Evolutionary conservation across 92 coral and sea anemone genomes (phyloP), one percentile per base, ranked within the genome.

Genomic region (Epizoanthus fatuus): DNA sequence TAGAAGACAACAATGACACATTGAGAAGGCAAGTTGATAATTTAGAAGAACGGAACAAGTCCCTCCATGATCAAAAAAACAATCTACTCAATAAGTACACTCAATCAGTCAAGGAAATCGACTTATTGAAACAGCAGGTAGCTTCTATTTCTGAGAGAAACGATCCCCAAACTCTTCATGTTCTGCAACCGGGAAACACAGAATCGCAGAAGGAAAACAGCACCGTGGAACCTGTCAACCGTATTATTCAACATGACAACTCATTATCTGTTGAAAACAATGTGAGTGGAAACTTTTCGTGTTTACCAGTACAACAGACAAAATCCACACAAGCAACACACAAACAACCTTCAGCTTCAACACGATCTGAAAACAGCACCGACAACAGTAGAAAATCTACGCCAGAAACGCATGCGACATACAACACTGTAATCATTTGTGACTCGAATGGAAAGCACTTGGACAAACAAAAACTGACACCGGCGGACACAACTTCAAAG

Each of bases 11-110:
- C 38, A 63, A 22, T 22, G 68, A 63, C 38, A 20, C 17, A 22
- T 17, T 63, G 2, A 63, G 3, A 5, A 8, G 12, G 68, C 39
- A 63, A 63, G 38, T 63, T 63, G 68, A 63, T 63, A 20, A 22
- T 20, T 22, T 63, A 63, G 14, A 63, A 63, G 68, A 63, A 20
- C 68, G 38, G 32, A 63, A 63, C 14, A 63, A 20, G 9, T 20
- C 37, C 37, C 68, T 63, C 38, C 68, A 63, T 7, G 38, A 20
- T 7, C 68, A 63, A 22, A 63, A 63, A 7, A 63, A 63, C 38
- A 63, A 63, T 63, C 68, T 63, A 20, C 40, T 63, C 37, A 22
- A 63, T 22, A 63, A 63, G 68, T 22, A 63, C 68, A 63, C 12
- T 22, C 12, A 63, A 6, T 20, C 68, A 20, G 38, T 63, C 11